Evolutionary conservation across 2,888 invertebrate species (phyloP).

Genomic region (Cataglyphis albicans): DNA sequence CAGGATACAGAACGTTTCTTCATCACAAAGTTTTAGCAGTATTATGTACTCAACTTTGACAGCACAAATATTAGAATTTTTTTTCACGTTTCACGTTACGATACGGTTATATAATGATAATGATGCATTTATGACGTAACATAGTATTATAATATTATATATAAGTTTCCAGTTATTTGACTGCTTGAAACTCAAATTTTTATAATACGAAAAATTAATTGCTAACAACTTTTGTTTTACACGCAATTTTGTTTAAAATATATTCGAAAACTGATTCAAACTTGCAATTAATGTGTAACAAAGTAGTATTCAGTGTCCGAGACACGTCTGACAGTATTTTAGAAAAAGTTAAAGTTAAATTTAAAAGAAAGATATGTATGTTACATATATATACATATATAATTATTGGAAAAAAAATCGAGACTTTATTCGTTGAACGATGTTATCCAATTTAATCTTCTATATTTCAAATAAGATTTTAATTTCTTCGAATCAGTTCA

Average conservation of each 20-base stretch:
- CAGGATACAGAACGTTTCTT: conserved; percentile 44
- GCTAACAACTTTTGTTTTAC: neutral
- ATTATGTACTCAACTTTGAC: conserved; percentile 34
- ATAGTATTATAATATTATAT: conserved; percentile 7
- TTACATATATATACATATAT: conserved; percentile 42
- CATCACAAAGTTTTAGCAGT: conserved; percentile 46
- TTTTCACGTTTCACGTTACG: conserved; percentile 6
- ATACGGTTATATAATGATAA: neutral
- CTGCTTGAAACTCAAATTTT: neutral
- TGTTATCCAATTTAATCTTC: conserved; percentile 15
- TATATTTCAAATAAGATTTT: conserved; percentile 12
- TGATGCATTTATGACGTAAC: neutral
- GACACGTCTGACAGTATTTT: conserved; percentile 54
- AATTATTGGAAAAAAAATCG: conserved; percentile 25
- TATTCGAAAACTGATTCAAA: neutral
- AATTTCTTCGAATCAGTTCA: conserved; percentile 1
- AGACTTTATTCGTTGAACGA: conserved; percentile 17
- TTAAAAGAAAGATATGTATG: conserved; percentile 16
- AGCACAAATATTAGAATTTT: conserved; percentile 28
- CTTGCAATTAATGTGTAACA: conserved; percentile 16
- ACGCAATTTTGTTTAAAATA: neutral
- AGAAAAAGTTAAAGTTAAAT: conserved; percentile 42
- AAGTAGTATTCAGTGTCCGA: conserved; percentile 48
- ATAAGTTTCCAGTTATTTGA: neutral
- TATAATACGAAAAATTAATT: neutral